These are phyloP conservation scores for Phymatocera aterrima DNA, from an alignment of 2,888 invertebrate species.

Conservation along the genomic window DNA sequence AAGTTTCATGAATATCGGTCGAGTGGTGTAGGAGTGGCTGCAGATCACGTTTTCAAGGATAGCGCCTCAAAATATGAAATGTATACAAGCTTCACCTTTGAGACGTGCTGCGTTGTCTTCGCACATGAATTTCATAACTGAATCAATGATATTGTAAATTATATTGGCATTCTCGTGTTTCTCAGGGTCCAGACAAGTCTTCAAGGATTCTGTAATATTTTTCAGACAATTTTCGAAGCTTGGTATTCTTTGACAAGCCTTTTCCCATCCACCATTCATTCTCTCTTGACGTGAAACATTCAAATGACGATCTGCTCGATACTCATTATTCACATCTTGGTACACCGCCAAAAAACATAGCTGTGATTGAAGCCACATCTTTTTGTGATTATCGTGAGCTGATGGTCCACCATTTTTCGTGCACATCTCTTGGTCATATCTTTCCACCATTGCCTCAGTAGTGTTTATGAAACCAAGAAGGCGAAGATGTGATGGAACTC, in stretches of 20 bases:
- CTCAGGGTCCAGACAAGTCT: neutral
- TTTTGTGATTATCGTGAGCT: neutral
- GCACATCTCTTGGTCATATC: constrained; percentile 2
- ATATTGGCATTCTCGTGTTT: neutral
- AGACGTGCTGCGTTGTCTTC: neutral
- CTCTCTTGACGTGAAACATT: no score
- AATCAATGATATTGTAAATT: neutral
- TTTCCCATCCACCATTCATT: neutral
- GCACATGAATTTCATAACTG: neutral
- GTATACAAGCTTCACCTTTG: neutral
- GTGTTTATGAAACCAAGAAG: neutral
- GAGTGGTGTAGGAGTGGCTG: no score
- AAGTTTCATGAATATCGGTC: no score
- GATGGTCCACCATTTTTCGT: neutral
- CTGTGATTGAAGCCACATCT: neutral
- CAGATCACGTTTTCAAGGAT: no score
- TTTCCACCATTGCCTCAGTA: neutral
- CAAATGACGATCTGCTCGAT: neutral
- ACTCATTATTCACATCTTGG: neutral
- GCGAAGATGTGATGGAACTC: neutral
- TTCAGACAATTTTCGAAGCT: neutral
- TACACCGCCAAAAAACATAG: neutral
- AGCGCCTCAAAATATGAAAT: neutral
- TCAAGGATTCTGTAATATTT: neutral
- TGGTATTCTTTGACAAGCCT: neutral